Evolutionary conservation across 1,140 invertebrate species (phyloP).

Genomic region (Pseudachorutes palmiensis): DNA sequence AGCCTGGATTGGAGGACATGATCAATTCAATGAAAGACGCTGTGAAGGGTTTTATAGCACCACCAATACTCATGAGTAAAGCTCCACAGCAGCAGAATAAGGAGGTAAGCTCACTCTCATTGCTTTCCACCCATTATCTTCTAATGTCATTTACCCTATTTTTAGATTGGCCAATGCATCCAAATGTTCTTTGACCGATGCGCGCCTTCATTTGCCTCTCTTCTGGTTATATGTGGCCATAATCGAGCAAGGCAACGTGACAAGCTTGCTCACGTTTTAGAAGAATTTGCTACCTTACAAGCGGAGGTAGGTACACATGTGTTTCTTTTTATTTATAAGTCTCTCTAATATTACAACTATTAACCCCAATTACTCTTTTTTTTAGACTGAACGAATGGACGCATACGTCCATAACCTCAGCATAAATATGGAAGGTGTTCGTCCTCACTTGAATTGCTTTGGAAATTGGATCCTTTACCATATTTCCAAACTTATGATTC

Average conservation of each 20-base stretch:
- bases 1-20: constrained; percentile 50
- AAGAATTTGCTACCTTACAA: constrained; percentile 83
- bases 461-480: constrained; percentile 94
- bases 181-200: constrained; percentile 82
- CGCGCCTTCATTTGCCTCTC: constrained; percentile 71
- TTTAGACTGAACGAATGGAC: constrained; percentile 83
- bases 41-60: constrained; percentile 74
- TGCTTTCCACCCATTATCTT: not conserved
- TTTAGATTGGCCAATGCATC: constrained; percentile 70
- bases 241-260: constrained; percentile 90
- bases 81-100: constrained; percentile 55
- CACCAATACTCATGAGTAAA: constrained; percentile 67
- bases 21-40: constrained; percentile 77
- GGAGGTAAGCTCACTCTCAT: constrained; percentile 44
- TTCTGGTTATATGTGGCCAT: constrained; percentile 87
- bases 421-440: constrained; percentile 56
- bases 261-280: constrained; percentile 78
- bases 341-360: constrained; percentile 1
- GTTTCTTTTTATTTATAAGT: constrained; percentile 21
- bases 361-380: constrained; percentile 29
- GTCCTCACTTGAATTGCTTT: constrained; percentile 75
- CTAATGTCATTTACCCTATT: constrained; percentile 34
- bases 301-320: constrained; percentile 63
- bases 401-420: constrained; percentile 65
- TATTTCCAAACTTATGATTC: constrained; percentile 90